phyloP scores from a whole-genome alignment of 2,113 vertebrate genomes.

The Semnopithecus entellus region DNA sequence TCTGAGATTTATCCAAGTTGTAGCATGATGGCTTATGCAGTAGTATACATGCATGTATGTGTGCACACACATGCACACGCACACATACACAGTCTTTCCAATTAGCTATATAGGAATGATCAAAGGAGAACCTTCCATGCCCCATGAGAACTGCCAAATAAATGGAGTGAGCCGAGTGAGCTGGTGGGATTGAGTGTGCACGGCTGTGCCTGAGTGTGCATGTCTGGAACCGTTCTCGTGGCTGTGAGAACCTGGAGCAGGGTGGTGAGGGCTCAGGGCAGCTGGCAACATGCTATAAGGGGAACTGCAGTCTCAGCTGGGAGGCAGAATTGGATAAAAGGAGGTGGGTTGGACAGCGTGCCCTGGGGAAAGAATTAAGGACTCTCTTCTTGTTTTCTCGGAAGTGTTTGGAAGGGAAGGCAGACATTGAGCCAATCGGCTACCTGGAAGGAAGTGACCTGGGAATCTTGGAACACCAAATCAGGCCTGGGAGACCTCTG shows the following conservation, averaged over 20 bases:
- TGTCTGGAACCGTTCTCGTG: too few species aligned
- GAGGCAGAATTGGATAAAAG: slow-evolving; percentile 47
- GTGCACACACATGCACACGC: too few species aligned
- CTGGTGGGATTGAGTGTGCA: accelerated
- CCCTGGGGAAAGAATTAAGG: slow-evolving; percentile 77
- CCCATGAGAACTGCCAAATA: neutral
- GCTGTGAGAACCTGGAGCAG: neutral
- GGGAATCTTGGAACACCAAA: slow-evolving; percentile 66
- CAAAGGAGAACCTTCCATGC: neutral
- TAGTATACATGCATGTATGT: accelerated
- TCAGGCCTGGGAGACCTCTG: neutral
- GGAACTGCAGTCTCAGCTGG: neutral
- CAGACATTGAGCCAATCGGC: neutral
- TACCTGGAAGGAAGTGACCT: slow-evolving; percentile 47
- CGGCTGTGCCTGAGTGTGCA: too few species aligned
- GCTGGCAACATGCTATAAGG: neutral
- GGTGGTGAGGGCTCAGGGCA: neutral
- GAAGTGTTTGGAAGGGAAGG: slow-evolving; percentile 78
- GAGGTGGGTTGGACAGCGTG: slow-evolving; percentile 79
- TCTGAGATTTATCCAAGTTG: neutral
- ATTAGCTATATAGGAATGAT: neutral
- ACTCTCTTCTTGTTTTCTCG: slow-evolving; percentile 78
- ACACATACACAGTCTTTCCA: neutral
- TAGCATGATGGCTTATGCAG: neutral
- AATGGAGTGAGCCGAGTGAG: accelerated